These are phyloP conservation scores for Macroglossus sobrinus DNA, from an alignment of 2,113 vertebrate genomes.

Conservation along the genomic window DNA sequence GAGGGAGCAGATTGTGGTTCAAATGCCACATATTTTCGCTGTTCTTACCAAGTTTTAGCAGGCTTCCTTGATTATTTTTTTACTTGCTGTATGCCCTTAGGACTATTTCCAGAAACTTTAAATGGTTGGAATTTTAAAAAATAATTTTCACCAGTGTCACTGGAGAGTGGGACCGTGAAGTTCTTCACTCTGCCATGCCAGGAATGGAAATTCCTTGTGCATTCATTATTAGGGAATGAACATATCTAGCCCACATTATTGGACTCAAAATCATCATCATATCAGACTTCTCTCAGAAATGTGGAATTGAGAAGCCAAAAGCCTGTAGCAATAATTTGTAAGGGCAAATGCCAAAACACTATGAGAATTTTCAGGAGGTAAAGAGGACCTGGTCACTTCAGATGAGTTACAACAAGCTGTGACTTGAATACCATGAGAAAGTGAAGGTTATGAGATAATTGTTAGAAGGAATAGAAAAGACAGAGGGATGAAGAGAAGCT, in stretches of 20 bases:
- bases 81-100: background rate
- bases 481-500: background rate
- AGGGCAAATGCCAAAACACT: background rate
- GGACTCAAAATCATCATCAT: background rate
- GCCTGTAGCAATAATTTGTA: background rate
- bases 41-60: background rate
- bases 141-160: background rate
- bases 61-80: background rate
- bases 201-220: background rate
- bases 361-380: background rate
- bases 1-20: background rate
- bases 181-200: background rate
- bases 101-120: background rate
- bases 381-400: background rate
- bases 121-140: background rate
- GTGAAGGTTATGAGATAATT: background rate
- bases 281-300: background rate
- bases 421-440: background rate
- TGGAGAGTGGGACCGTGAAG: background rate
- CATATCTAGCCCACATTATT: background rate
- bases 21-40: background rate
- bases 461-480: background rate
- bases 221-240: background rate
- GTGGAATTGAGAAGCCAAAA: background rate
- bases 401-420: background rate